Percentiles rank a stretch among this genome's conserved stretches.
These are phyloP conservation scores for Brachionus rubens DNA, from an alignment of 1,140 invertebrate genomes.

Conservation along the genomic window DNA sequence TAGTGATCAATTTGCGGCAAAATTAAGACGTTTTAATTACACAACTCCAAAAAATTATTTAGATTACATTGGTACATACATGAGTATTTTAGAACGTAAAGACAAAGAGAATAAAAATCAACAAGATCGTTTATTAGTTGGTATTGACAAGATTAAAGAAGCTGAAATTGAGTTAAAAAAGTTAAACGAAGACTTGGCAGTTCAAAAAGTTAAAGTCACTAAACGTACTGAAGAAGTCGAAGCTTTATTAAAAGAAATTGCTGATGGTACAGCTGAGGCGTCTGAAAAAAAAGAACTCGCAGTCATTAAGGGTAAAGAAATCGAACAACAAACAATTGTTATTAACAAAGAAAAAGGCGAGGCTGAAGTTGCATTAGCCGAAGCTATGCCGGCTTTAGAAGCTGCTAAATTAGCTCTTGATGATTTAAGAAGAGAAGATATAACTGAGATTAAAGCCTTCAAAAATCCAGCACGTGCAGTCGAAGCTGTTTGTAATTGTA, in stretches of 20 bases:
- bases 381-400: constrained; percentile 76
- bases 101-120: constrained; percentile 67
- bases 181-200: constrained; percentile 70
- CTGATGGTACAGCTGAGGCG: constrained; percentile 65
- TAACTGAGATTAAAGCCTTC: constrained; percentile 83
- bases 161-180: constrained; percentile 71
- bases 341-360: constrained; percentile 76
- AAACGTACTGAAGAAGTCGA: constrained; percentile 74
- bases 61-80: constrained; percentile 76
- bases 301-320: constrained; percentile 51
- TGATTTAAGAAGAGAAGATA: constrained; percentile 79
- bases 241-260: constrained; percentile 68
- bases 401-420: constrained; percentile 73
- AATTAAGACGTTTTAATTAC: constrained; percentile 73
- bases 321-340: constrained; percentile 72
- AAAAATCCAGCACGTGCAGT: constrained; percentile 82
- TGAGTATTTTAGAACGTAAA: constrained; percentile 71
- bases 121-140: constrained; percentile 69
- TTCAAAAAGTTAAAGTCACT: constrained; percentile 73
- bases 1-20: constrained; percentile 69
- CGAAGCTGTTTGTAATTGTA: constrained; percentile 78
- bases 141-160: constrained; percentile 74
- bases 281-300: constrained; percentile 67
- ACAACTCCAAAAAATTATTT: constrained; percentile 85
- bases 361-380: constrained; percentile 72